phyloP scores from a whole-genome alignment of 2,888 invertebrate genomes.

The Aspidapion aeneum region DNA sequence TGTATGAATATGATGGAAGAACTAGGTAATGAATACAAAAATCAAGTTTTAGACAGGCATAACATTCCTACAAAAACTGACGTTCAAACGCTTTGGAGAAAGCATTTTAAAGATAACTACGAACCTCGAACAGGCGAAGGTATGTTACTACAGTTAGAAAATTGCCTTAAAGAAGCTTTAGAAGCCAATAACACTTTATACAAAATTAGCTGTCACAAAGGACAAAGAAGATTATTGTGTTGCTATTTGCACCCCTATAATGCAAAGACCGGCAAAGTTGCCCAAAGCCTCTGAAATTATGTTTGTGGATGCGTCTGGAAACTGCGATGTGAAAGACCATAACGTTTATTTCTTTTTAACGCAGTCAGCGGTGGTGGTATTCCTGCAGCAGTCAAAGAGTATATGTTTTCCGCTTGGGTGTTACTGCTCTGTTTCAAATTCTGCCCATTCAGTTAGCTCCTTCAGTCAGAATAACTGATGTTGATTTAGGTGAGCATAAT shows the following conservation, averaged over 20 bases:
- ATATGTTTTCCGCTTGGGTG: conserved; percentile 13
- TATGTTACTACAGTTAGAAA: conserved; percentile 17
- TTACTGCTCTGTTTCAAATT: conserved; percentile 17
- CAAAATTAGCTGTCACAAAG: conserved; percentile 15
- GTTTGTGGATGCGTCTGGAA: conserved; percentile 20
- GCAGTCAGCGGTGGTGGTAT: conserved; percentile 22
- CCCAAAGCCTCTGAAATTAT: conserved; percentile 15
- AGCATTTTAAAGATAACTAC: conserved; percentile 15
- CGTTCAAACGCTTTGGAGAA: conserved; percentile 15
- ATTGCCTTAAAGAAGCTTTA: conserved; percentile 16
- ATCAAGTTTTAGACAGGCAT: conserved; percentile 10
- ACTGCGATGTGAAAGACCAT: conserved; percentile 18
- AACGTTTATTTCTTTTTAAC: conserved; percentile 23
- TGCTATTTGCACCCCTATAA: no score
- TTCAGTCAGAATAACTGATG: conserved; percentile 23
- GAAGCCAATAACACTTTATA: conserved; percentile 15
- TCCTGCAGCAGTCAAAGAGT: conserved; percentile 22
- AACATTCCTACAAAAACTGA: conserved; percentile 14
- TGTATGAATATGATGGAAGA: conserved; percentile 10
- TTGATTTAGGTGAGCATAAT: conserved; percentile 21
- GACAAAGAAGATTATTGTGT: conserved; percentile 14
- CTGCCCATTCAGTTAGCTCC: conserved; percentile 18
- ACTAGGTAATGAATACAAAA: conserved; percentile 3
- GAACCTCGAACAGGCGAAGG: conserved; percentile 15
- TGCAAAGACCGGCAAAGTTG: conserved; percentile 1